phyloP scores from a whole-genome alignment of 2,113 vertebrate genomes.

The Osmerus mordax region DNA sequence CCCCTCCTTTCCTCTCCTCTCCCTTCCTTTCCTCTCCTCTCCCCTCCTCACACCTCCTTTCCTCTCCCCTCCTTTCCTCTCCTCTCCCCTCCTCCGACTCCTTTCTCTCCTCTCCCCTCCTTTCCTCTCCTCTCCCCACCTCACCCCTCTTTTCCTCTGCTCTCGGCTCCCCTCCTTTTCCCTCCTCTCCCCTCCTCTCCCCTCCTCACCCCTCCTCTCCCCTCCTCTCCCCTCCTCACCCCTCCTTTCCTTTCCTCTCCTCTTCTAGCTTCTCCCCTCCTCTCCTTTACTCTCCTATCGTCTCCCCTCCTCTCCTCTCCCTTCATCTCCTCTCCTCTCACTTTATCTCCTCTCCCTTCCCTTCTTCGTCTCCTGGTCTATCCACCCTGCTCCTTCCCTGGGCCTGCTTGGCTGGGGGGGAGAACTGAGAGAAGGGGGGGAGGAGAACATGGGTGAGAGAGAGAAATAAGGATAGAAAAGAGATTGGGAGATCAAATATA shows the following conservation, averaged over 20 bases:
- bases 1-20: not conserved
- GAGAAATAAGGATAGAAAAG: too few species aligned
- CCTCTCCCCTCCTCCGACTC: slow-evolving; percentile 7
- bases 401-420: too few species aligned
- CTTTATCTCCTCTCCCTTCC: too few species aligned
- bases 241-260: not conserved
- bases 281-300: not conserved
- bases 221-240: not conserved
- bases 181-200: too few species aligned
- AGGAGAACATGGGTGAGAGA: too few species aligned
- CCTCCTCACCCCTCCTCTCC: not conserved
- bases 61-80: slow-evolving; percentile 8
- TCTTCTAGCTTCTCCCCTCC: not conserved
- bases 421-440: not conserved
- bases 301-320: too few species aligned
- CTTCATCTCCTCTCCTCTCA: too few species aligned
- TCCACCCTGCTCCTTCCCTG: slow-evolving; percentile 9
- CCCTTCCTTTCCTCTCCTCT: not conserved
- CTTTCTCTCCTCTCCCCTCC: slow-evolving; percentile 2
- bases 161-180: too few species aligned
- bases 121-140: slow-evolving; percentile 7
- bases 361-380: not conserved
- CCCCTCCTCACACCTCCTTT: not conserved
- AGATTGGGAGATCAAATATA: too few species aligned
- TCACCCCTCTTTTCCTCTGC: not conserved